Evolutionary conservation across 2,113 vertebrate genomes (phyloP).

Genomic region (Oreotrochilus melanogaster): DNA sequence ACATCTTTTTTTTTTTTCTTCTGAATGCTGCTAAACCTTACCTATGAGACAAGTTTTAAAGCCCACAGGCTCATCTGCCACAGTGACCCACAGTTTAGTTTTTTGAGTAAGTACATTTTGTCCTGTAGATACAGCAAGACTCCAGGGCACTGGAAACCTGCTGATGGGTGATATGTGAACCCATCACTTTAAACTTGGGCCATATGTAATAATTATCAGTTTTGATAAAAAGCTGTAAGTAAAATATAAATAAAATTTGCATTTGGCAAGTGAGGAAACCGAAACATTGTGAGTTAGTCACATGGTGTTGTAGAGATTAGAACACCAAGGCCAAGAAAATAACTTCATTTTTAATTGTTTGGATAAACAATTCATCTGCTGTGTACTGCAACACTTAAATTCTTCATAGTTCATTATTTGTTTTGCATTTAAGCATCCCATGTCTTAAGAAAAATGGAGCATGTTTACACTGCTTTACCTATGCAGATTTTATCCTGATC

Average conservation of each 20-base stretch:
- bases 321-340: not conserved
- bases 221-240: not conserved
- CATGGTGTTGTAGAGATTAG: not conserved
- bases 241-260: not conserved
- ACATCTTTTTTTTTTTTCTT: fast-evolving
- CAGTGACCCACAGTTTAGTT: not conserved
- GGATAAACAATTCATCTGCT: not conserved
- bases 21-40: not conserved
- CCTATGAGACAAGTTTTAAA: not conserved
- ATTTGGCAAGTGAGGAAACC: not conserved
- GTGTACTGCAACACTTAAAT: fast-evolving
- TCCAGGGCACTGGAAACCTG: not conserved
- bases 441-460: not conserved
- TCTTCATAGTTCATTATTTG: not conserved
- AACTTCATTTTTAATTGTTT: not conserved
- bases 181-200: not conserved
- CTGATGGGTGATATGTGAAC: not conserved
- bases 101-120: not conserved
- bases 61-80: not conserved
- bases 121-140: not conserved
- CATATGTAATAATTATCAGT: not conserved
- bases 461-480: fast-evolving
- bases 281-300: not conserved
- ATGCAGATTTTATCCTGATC: not conserved
- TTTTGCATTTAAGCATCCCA: not conserved